A percentile compares a stretch with the other conserved stretches of the same genome.
Conservation (phyloP, 2,113 vertebrate genomes). For the Laticauda laticaudata region DNA sequence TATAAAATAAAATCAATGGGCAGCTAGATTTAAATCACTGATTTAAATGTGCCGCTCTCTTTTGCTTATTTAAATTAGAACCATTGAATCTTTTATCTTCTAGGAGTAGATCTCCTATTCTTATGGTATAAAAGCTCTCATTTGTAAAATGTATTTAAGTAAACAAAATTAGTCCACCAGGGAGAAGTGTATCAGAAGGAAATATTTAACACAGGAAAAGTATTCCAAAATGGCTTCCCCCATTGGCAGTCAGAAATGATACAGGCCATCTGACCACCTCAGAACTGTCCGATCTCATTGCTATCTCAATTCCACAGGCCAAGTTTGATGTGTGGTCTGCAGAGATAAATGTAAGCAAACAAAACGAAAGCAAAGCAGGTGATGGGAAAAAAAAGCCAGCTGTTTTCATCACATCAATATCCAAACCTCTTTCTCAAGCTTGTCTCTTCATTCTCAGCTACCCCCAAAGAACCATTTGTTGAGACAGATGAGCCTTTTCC, state of each 20-base stretch:
- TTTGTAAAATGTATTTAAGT: not conserved
- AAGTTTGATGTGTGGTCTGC: not conserved
- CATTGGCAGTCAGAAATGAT: not conserved
- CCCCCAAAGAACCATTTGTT: conserved; percentile 16
- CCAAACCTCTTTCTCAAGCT: not conserved
- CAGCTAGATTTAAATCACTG: not conserved
- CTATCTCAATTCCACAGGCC: not conserved
- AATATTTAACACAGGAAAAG: not conserved
- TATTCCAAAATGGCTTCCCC: not conserved
- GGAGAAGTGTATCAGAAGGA: not conserved
- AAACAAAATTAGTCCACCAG: not conserved
- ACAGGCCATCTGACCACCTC: not conserved
- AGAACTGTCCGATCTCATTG: not conserved
- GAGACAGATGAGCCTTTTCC: not conserved
- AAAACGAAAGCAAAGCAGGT: not conserved
- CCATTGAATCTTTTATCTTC: not conserved
- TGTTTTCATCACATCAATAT: fast-evolving
- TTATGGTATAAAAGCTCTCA: not conserved
- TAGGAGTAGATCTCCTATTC: not conserved
- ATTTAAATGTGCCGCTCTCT: not conserved
- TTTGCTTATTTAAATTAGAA: not conserved
- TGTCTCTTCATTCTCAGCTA: conserved; percentile 14
- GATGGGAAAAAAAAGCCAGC: not conserved
- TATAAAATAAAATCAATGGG: not conserved
- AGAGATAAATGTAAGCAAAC: not conserved